Evolutionary conservation across 2,797 vertebrate species (phyloP).

Genomic region (Brachyalestes nurse): DNA sequence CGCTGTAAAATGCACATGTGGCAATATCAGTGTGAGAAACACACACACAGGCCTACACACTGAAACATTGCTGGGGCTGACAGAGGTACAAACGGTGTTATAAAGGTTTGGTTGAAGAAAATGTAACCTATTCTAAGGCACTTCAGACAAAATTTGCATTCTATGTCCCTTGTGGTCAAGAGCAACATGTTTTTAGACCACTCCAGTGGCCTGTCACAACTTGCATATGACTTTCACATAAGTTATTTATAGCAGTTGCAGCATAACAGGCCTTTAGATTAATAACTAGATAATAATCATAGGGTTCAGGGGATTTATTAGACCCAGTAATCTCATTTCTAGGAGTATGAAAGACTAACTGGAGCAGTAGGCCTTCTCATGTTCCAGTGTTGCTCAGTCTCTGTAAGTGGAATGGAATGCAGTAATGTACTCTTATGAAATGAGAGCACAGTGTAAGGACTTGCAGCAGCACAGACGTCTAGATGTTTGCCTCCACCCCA

Average conservation of each 20-base stretch:
- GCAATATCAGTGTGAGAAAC: not conserved
- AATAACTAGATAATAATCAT: not conserved
- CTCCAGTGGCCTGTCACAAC: too few relatives aligned
- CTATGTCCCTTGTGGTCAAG: too few relatives aligned
- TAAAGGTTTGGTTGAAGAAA: not conserved
- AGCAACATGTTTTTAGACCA: too few relatives aligned
- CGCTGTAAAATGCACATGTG: slow-evolving; percentile 35
- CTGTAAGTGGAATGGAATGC: not conserved
- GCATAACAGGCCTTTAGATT: not conserved
- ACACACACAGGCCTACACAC: not conserved
- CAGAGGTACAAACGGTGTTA: not conserved
- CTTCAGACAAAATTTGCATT: too few relatives aligned
- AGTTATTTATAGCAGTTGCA: not conserved
- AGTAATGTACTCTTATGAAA: not conserved
- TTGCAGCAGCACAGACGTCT: not conserved
- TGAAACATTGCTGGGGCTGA: not conserved
- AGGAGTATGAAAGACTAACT: not conserved
- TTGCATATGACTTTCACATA: not conserved
- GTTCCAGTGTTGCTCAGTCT: not conserved
- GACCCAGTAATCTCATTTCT: not conserved
- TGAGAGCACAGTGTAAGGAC: not conserved
- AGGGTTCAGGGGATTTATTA: not conserved
- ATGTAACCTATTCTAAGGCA: too few relatives aligned
- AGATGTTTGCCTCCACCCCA: not conserved
- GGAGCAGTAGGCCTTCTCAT: slow-evolving; percentile 1